Evolutionary conservation across 2,113 vertebrate species (phyloP).

Genomic region (Arizona elegans): DNA sequence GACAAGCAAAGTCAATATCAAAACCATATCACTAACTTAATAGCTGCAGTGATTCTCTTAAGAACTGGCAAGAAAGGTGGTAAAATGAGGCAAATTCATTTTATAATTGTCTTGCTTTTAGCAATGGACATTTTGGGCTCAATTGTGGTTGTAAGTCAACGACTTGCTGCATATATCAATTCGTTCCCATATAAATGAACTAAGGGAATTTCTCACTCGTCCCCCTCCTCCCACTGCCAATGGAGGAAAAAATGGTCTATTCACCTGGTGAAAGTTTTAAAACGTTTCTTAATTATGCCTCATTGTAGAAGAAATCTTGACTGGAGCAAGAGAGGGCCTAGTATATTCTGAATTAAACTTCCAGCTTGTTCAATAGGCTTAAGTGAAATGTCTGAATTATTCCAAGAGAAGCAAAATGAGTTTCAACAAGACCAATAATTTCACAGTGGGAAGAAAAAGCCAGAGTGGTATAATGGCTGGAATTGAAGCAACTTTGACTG

Average conservation of each 20-base stretch:
- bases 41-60: too few relatives aligned
- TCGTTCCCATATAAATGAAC: slow-evolving; percentile 12
- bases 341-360: background rate
- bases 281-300: background rate
- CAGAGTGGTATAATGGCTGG: background rate
- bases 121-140: too few relatives aligned
- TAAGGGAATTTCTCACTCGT: background rate
- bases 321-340: background rate
- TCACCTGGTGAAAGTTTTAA: background rate
- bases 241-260: background rate
- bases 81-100: too few relatives aligned
- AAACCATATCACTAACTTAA: too few relatives aligned
- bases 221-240: background rate
- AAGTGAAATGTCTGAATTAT: background rate
- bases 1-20: too few relatives aligned
- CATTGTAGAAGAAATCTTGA: background rate
- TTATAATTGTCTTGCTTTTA: too few relatives aligned
- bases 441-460: background rate
- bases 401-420: background rate
- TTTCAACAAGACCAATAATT: background rate
- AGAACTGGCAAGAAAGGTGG: too few relatives aligned
- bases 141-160: too few relatives aligned
- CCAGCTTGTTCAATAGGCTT: background rate
- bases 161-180: background rate
- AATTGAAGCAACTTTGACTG: background rate